Evolutionary conservation across 2,888 invertebrate species (phyloP), one percentile per base, ranked within the genome.

Genomic region (Formica aserva): DNA sequence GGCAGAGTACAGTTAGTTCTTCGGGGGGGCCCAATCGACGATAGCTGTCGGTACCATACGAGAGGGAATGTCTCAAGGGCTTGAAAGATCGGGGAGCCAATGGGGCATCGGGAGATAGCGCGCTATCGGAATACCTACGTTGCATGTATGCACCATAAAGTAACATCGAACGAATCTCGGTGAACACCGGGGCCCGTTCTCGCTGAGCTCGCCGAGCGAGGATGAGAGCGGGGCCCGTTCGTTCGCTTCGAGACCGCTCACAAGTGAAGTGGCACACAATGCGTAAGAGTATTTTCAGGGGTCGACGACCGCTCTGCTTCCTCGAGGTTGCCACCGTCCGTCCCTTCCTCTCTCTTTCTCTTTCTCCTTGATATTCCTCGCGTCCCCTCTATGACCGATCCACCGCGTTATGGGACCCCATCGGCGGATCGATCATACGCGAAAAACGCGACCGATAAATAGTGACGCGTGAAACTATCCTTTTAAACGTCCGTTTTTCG

Each of bases 271-370:
- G 92, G 94, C 93, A 94, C 92, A 94, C 93, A 93, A 94, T 93
- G 93, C 93, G 94, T 93, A 94, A 94, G 92, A 93, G 94, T 94
- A 94, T 94, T 94, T 94, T 94, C 93, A 93, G 91, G 89, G 94
- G 92, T 94, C 92, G 93, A 93, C 90, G 94, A 94, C 94, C 94
- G 92, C 92, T 93, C 93, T 92, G 93, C 90, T 93, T 92, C 92
- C 91, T 92, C 90, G 87, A 90, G 90, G 89, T 86, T 90, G 83
- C 67, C 80, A 57, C 63, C 32, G 38, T 72, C 76, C 48, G 41
- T 67, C 57, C 62, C 85, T 45, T 41, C 45, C 45, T 18, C 74
- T 38, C 35, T n/a, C 32, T 63, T 52, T 74, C 26, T 48, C 41
- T 63, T 35, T 81, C 62, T 63, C 35, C 35, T 77, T 76, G 32